Evolutionary conservation across 2,797 vertebrate genomes (phyloP).

Genomic region (Adrianichthys oophorus): DNA sequence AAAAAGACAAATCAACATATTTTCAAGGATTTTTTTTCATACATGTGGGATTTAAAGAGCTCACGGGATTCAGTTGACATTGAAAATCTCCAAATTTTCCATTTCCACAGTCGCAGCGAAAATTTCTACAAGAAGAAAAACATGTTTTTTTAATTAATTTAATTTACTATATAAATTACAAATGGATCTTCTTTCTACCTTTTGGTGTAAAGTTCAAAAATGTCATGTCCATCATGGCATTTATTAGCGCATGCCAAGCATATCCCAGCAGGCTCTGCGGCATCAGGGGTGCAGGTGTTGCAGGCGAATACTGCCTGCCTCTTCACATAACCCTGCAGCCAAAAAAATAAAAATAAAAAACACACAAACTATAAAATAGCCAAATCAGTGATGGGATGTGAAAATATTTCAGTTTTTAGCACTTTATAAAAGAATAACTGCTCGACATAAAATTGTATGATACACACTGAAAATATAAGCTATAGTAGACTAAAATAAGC

Average conservation of each 20-base stretch:
- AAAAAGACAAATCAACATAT: not conserved
- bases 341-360: not conserved
- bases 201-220: conserved; percentile 94
- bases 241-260: conserved; percentile 91
- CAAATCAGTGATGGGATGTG: not conserved
- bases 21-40: too few relatives aligned
- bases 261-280: conserved; percentile 86
- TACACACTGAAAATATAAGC: too few relatives aligned
- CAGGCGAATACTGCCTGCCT: conserved; percentile 93
- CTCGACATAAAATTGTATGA: too few relatives aligned
- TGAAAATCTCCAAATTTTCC: conserved; percentile 86
- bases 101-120: conserved; percentile 92
- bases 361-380: not conserved
- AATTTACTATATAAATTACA: not conserved
- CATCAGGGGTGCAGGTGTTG: conserved; percentile 85
- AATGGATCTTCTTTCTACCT: conserved; percentile 70
- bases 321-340: conserved; percentile 87
- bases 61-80: conserved; percentile 89
- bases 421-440: too few relatives aligned
- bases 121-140: conserved; percentile 61
- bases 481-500: too few relatives aligned
- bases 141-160: not conserved
- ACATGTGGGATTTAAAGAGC: conserved; percentile 35
- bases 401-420: too few relatives aligned
- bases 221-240: conserved; percentile 90